Evolutionary conservation across 2,797 vertebrate species (phyloP).

Genomic region (Psittacula derbiana): DNA sequence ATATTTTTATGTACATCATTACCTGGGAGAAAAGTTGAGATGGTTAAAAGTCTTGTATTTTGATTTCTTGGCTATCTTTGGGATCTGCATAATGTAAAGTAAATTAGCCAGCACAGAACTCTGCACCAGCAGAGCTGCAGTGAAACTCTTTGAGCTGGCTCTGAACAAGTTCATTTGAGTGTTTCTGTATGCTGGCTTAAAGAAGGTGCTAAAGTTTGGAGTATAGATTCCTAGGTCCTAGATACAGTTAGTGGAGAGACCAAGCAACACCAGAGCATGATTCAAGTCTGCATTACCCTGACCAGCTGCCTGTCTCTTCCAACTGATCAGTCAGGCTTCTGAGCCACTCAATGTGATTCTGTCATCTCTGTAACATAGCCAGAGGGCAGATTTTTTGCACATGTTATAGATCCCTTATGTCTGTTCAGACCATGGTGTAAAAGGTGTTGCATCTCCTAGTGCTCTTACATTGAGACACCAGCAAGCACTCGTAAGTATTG

Average conservation of each 20-base stretch:
- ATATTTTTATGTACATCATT: not conserved
- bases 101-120: not conserved
- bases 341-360: rapidly evolving
- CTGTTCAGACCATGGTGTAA: not conserved
- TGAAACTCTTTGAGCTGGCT: not conserved
- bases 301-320: not conserved
- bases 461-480: not conserved
- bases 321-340: not conserved
- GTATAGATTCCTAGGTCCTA: rapidly evolving
- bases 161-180: not conserved
- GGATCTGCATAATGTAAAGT: not conserved
- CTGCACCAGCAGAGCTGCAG: not conserved
- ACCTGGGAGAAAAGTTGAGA: not conserved
- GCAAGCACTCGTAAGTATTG: not conserved
- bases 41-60: not conserved
- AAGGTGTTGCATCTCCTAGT: not conserved
- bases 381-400: not conserved
- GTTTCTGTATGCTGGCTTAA: rapidly evolving
- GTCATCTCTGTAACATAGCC: not conserved
- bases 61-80: not conserved
- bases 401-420: rapidly evolving
- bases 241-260: rapidly evolving
- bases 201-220: not conserved
- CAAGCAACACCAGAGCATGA: rapidly evolving
- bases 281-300: not conserved